phyloP scores from a whole-genome alignment of 92 coral and sea anemone genomes.

The Paragorgia papillata region DNA sequence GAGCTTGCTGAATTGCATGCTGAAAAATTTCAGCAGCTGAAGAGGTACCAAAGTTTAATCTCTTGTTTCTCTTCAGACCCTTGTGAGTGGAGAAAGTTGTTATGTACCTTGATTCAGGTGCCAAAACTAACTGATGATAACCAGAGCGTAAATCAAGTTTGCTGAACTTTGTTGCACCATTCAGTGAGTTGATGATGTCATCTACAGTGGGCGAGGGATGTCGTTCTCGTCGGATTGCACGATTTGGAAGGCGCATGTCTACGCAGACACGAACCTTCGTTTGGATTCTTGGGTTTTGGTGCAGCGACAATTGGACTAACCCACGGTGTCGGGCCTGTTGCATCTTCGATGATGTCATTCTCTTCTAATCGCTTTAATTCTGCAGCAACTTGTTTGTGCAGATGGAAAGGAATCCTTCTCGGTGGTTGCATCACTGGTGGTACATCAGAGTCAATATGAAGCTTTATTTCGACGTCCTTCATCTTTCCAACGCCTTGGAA shows the following conservation, averaged over 20 bases:
- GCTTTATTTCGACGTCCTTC: slow-evolving; percentile 46
- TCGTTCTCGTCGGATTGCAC: slow-evolving; percentile 51
- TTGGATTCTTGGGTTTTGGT: slow-evolving; percentile 29
- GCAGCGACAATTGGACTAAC: slow-evolving; percentile 59
- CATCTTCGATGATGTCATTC: slow-evolving; percentile 56
- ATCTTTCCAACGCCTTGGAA: slow-evolving; percentile 57
- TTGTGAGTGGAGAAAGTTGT: slow-evolving; percentile 57
- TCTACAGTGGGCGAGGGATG: slow-evolving; percentile 64
- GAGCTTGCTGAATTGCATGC: slow-evolving; percentile 45
- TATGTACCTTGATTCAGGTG: slow-evolving; percentile 50
- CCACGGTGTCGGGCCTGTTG: slow-evolving; percentile 64
- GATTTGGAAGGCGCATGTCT: slow-evolving; percentile 59
- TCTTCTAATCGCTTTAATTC: slow-evolving; percentile 51
- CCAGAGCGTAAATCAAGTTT: slow-evolving; percentile 61
- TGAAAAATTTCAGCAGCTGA: slow-evolving; percentile 56
- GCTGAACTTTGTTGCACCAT: slow-evolving; percentile 55
- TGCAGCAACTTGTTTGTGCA: slow-evolving; percentile 44
- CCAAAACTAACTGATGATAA: slow-evolving; percentile 56
- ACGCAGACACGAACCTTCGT: slow-evolving; percentile 57
- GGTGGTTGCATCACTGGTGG: slow-evolving; percentile 52
- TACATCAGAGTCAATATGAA: slow-evolving; percentile 58
- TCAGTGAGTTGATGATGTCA: slow-evolving; percentile 46
- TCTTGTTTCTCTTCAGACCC: slow-evolving; percentile 48
- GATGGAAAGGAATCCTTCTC: slow-evolving; percentile 56
- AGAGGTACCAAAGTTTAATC: slow-evolving; percentile 3